Evolutionary conservation across 2,113 vertebrate species (phyloP).

Genomic region (Picathartes gymnocephalus): DNA sequence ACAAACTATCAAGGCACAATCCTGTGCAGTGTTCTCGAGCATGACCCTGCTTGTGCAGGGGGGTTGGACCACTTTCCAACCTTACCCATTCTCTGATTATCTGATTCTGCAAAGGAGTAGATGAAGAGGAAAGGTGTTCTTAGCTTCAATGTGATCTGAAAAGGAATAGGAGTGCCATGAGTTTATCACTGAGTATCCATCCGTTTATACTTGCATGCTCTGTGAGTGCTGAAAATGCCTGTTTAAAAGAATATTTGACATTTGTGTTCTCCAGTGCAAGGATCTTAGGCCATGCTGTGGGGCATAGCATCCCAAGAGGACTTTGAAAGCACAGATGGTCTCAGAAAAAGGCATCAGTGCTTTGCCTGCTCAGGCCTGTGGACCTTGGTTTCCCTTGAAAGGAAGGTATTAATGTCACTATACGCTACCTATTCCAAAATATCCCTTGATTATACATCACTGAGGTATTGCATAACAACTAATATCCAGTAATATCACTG

Average conservation of each 20-base stretch:
- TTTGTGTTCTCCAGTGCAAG: not conserved
- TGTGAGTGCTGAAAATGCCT: not conserved
- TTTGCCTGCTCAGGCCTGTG: not conserved
- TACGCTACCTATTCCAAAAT: not conserved
- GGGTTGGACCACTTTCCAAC: too few species aligned
- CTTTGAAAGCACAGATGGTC: accelerated
- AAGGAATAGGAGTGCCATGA: not conserved
- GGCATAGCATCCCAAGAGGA: not conserved
- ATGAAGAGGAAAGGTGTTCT: not conserved
- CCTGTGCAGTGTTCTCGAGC: accelerated
- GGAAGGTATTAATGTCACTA: not conserved
- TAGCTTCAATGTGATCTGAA: not conserved
- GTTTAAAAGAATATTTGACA: not conserved
- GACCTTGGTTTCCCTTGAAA: not conserved
- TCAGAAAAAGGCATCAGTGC: not conserved
- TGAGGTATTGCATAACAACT: not conserved
- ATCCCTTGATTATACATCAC: not conserved
- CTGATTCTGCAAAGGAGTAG: not conserved
- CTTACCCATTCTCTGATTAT: not conserved
- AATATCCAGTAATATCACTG: not conserved
- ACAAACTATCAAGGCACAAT: not conserved
- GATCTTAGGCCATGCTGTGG: not conserved
- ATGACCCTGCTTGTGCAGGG: not conserved
- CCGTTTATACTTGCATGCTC: accelerated
- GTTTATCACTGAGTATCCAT: not conserved